Conservation (phyloP, 2,113 vertebrate genomes). For the Bucco capensis region DNA sequence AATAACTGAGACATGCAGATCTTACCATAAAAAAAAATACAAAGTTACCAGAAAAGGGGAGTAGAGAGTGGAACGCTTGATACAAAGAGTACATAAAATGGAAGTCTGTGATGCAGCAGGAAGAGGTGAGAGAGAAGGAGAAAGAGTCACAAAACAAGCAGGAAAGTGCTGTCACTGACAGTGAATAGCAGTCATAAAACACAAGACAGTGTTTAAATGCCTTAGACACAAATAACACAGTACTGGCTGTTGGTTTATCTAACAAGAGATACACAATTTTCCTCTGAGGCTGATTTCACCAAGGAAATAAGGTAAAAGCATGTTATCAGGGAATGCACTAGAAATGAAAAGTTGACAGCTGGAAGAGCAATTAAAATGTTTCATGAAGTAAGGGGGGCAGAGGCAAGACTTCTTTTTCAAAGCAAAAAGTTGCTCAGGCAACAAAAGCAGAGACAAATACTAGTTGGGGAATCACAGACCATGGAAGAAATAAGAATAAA, state of each 20-base stretch:
- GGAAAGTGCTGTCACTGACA: background rate
- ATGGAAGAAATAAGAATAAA: background rate
- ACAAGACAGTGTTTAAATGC: background rate
- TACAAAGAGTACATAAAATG: background rate
- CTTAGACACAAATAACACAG: background rate
- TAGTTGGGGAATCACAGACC: background rate
- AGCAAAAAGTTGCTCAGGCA: background rate
- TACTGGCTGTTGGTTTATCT: background rate
- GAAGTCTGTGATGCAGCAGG: background rate
- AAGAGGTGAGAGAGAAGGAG: background rate
- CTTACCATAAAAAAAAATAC: background rate
- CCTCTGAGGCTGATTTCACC: background rate
- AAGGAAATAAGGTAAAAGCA: background rate
- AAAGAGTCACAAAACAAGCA: background rate
- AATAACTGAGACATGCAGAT: background rate
- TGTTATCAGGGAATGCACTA: background rate
- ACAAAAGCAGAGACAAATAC: background rate
- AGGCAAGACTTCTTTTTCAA: background rate
- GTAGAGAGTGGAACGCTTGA: background rate
- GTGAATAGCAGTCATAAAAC: background rate
- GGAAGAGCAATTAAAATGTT: background rate
- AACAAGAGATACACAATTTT: background rate
- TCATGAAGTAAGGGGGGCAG: background rate
- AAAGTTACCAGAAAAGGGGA: background rate
- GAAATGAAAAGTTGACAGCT: background rate